phyloP scores from a whole-genome alignment of 2,113 vertebrate genomes.

The Oophaga pumilio region DNA sequence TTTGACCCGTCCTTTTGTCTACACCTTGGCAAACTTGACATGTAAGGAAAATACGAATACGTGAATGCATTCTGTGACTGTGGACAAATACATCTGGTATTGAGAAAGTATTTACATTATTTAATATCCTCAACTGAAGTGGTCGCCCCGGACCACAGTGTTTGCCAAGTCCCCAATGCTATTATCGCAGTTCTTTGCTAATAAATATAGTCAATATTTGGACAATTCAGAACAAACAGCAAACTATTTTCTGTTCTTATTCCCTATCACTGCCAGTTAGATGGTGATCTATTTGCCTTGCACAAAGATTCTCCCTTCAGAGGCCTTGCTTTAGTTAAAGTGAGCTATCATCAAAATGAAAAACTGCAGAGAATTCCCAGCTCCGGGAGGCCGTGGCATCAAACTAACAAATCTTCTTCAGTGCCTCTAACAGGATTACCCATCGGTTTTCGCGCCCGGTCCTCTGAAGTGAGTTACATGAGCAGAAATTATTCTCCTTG shows the following conservation, averaged over 20 bases:
- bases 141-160: conserved; percentile 53
- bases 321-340: conserved; percentile 33
- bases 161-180: conserved; percentile 40
- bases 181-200: conserved; percentile 47
- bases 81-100: conserved; percentile 9
- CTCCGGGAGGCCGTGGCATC: conserved; percentile 46
- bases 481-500: conserved; percentile 48
- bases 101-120: conserved; percentile 41
- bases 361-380: conserved; percentile 23
- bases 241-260: background rate
- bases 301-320: background rate
- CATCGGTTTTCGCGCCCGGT: conserved; percentile 33
- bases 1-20: background rate
- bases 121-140: conserved; percentile 6
- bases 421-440: conserved; percentile 51
- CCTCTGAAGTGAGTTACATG: conserved; percentile 48
- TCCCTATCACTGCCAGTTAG: background rate
- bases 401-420: conserved; percentile 47
- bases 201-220: conserved; percentile 61
- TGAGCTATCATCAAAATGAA: conserved; percentile 35
- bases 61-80: background rate
- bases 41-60: background rate
- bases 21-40: background rate
- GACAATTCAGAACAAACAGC: conserved; percentile 2
- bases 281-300: background rate